Conservation (phyloP, 2,888 invertebrate genomes). For the Temnothorax unifasciatus region DNA sequence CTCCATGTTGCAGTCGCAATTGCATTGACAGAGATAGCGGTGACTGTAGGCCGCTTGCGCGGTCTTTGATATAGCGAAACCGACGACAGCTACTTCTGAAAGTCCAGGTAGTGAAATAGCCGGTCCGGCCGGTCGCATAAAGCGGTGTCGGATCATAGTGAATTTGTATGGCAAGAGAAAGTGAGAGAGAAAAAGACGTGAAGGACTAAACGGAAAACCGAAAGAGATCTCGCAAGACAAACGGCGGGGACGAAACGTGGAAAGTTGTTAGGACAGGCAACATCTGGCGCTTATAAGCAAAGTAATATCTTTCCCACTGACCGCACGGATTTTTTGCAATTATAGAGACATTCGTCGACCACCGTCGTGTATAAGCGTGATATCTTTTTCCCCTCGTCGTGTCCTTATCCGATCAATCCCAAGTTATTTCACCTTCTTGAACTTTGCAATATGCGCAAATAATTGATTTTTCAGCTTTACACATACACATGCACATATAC, state of each 20-base stretch:
- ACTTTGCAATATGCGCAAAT: background rate
- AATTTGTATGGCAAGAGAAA: background rate
- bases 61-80: constrained; percentile 58
- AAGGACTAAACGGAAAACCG: background rate
- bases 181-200: background rate
- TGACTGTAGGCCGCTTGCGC: constrained; percentile 37
- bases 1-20: constrained; percentile 26
- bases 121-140: constrained; percentile 21
- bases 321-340: constrained; percentile 65
- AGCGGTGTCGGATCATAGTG: constrained; percentile 30
- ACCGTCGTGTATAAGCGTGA: background rate
- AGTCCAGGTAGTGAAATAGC: constrained; percentile 28
- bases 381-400: background rate
- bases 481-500: background rate
- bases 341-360: constrained; percentile 64
- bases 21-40: constrained; percentile 35
- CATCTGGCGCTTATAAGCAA: constrained; percentile 69
- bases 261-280: constrained; percentile 48
- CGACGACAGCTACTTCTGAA: constrained; percentile 27
- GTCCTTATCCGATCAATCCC: background rate
- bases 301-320: constrained; percentile 56
- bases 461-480: background rate
- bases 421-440: background rate
- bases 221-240: background rate
- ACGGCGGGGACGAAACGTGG: background rate